Evolutionary conservation across 2,113 vertebrate genomes (phyloP), one percentile per base, ranked within the genome.

Genomic region (Columba livia): DNA sequence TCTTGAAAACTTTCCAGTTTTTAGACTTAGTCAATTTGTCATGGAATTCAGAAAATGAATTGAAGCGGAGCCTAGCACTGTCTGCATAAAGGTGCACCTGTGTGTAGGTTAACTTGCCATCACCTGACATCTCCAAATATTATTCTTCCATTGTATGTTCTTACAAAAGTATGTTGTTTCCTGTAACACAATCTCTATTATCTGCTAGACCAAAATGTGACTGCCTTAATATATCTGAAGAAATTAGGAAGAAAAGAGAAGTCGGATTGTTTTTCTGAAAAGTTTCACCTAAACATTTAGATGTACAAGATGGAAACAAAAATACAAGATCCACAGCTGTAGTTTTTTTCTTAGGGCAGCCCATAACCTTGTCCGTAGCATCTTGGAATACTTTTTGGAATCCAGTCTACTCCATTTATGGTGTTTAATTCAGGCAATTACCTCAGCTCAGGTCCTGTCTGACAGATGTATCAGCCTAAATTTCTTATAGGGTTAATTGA

Each of bases 21-120:
- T 73, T 93, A 20, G 87, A 36, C 62, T 79, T 78, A 65, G 58
- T 83, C 58, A 85, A 47, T 95, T 84, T 82, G 73, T 61, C 6
- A 1, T 77, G 93, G 87, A 94, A 94, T 95, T 96, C 51, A 72
- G 56, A 96, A 91, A 92, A 96, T 90, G 50, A 87, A 50, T 31
- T 2, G 0, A 66, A 82, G 67, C 75, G 53, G 70, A 71, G 57
- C 58, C 65, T 25, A 2, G 31, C 47, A 42, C 51, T 85, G 29
- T 61, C 66, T 85, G 28, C 50, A 56, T 66, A 34, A 88, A 73
- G 42, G 40, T 88, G 71, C 93, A 91, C 81, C 89, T 95, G 87
- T 70, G 58, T 80, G 51, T 61, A 83, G 71, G 62, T 83, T 88
- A 70, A 71, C 66, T 92, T 85, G 62, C 66, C 36, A 29, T 50